phyloP scores from a whole-genome alignment of 1,140 invertebrate genomes.

The Paracyclopina nana region DNA sequence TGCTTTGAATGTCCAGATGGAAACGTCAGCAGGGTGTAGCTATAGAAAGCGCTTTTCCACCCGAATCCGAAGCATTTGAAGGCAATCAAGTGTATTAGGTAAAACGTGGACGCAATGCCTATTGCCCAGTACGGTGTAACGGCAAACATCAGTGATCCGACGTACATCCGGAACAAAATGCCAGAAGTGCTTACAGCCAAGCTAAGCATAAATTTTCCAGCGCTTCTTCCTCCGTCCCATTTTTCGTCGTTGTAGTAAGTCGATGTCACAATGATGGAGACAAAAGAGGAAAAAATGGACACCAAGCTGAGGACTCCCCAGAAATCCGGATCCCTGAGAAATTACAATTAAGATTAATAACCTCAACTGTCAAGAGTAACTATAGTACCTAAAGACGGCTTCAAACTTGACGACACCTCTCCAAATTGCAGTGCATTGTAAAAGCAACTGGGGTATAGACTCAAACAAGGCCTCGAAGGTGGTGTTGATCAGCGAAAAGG shows the following conservation, averaged over 20 bases:
- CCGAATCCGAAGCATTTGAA: background rate
- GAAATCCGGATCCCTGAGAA: background rate
- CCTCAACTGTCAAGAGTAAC: background rate
- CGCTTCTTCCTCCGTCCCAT: background rate
- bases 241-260: background rate
- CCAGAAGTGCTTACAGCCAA: background rate
- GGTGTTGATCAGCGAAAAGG: background rate
- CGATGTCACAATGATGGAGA: background rate
- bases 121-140: background rate
- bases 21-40: background rate
- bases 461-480: background rate
- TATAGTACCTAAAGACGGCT: background rate
- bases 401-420: background rate
- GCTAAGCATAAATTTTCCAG: background rate
- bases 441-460: background rate
- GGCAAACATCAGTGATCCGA: conserved; percentile 4
- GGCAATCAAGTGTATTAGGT: background rate
- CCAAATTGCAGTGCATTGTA: too few species aligned
- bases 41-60: background rate
- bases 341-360: background rate
- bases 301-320: background rate
- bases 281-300: background rate
- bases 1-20: background rate
- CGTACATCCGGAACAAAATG: background rate
- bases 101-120: background rate